phyloP scores from a whole-genome alignment of 2,113 vertebrate genomes.

The Pluvialis apricaria region DNA sequence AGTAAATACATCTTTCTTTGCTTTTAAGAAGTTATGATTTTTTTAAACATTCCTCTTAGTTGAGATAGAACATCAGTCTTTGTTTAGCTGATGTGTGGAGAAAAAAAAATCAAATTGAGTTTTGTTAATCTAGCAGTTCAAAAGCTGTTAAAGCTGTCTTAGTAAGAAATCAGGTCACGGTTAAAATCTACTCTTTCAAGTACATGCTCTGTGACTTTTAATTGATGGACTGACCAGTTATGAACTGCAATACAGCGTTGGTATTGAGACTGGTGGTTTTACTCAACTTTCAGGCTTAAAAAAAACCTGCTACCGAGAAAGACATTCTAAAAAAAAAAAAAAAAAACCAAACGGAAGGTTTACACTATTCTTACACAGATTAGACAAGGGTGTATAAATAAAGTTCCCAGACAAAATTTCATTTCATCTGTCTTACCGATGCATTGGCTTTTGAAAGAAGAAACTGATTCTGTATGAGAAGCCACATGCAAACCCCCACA shows the following conservation, averaged over 20 bases:
- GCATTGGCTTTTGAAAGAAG: background rate
- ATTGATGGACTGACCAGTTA: background rate
- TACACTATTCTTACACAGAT: background rate
- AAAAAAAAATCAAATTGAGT: background rate
- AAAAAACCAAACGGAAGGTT: background rate
- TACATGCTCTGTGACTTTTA: background rate
- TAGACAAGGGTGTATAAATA: background rate
- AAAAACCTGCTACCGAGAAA: background rate
- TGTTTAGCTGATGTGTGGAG: background rate
- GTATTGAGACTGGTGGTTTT: background rate
- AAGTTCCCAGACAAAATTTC: background rate
- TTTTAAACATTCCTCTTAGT: background rate
- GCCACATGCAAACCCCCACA: background rate
- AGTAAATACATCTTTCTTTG: background rate
- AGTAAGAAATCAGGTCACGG: background rate
- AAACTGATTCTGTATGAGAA: background rate
- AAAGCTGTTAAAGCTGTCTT: background rate
- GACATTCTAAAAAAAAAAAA: background rate
- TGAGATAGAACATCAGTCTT: background rate
- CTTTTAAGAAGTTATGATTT: background rate
- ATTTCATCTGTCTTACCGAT: background rate
- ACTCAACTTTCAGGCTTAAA: background rate
- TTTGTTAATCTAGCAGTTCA: background rate
- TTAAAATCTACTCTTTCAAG: background rate
- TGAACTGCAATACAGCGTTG: background rate